Base-by-base conservation (phyloP, 2,888 invertebrate genomes). In the Ophion ventricosus region DNA sequence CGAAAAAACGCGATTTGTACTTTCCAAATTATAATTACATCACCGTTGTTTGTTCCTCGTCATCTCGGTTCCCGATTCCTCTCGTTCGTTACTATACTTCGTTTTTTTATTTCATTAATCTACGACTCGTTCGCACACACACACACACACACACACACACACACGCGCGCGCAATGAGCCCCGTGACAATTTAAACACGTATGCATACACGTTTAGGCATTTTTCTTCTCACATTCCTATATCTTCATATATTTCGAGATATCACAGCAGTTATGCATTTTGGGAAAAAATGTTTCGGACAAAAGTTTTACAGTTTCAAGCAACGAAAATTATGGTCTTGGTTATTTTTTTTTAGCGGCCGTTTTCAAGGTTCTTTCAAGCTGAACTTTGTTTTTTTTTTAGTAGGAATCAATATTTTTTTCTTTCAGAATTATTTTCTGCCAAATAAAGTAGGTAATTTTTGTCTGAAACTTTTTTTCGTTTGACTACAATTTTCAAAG, bases 11-110 rank as follows among this genome's bases (percentile, higher is more conserved):
- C 64, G 70, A 81, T 84, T 86, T 84, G 80, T 86, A 87, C 84
- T 87, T 86, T 83, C 73, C 83, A 82, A 84, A 83, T 87, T 76
- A 86, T 80, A 80, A 80, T 83, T 77, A 83, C 63, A 79, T 82
- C 77, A 75, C 59, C 64, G 29, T 74, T 26, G 57, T 56, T 75
- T 29, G 4, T 56, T 79, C 35, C 35, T 35, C 35, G 35, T 35
- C 40, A 20, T 25, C 57, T 57, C 56, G 29, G 35, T 56, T 29
- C 63, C 23, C 49, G 40, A 57, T 59, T 54, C 17, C 17, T 17
- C 11, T 40, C 70, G 49, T 25, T 63, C 70, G n/a, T n/a, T 69
- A 76, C 40, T 70, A 57, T 57, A 35, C 25, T 25, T 57, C 40
- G 40, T 11, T 17, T 49, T 49, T 11, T 49, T 14, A 49, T 57